Base-by-base conservation (phyloP, 2,888 invertebrate genomes). In the Linyphia triangularis region DNA sequence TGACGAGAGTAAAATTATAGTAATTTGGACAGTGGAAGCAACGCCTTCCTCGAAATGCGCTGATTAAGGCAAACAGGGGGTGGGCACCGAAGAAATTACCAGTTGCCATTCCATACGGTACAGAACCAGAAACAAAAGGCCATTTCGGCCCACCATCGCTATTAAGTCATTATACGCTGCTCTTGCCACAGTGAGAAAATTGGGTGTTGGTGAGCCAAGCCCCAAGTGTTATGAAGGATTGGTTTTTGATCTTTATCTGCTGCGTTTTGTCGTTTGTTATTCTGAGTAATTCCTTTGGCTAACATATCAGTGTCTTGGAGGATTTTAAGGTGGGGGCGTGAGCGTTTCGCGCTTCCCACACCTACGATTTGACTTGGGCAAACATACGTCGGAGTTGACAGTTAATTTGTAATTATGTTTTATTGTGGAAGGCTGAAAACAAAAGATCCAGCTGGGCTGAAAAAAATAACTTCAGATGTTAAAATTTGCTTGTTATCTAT, bases 161-260 rank as follows among this genome's bases (percentile, higher is more conserved):
- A 78, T 78, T 78, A 78, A 78, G 78, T 78, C 78, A 65, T 78
- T 73, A 57, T 57, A 51, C 51, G 7, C 28, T 6, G 43, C 43
- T 26, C 16, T 16, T 22, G 73, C 24, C n/a, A 51, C 16, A 67
- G 65, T 43, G 65, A 67, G 78, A 78, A 78, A 65, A 78, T 78
- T 78, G 78, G 65, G 78, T 78, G 78, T 78, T 78, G n/a, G 26
- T 70, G 78, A n/a, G 26, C 78, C 30, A 78, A 59, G 57, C 78
- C 65, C 65, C 30, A 26, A 10, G 78, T 67, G 67, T 78, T 65
- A 65, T 78, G 78, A 78, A 67, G 51, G 65, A 78, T 78, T 30
- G 63, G 19, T 26, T 78, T 51, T 65, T 28, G 78, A 78, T 78
- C 65, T n/a, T 70, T 73, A 73, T 73, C 73, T 73, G 13, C 13